Base-by-base conservation (phyloP, 2,888 invertebrate species). In the Acrobasis repandana region DNA sequence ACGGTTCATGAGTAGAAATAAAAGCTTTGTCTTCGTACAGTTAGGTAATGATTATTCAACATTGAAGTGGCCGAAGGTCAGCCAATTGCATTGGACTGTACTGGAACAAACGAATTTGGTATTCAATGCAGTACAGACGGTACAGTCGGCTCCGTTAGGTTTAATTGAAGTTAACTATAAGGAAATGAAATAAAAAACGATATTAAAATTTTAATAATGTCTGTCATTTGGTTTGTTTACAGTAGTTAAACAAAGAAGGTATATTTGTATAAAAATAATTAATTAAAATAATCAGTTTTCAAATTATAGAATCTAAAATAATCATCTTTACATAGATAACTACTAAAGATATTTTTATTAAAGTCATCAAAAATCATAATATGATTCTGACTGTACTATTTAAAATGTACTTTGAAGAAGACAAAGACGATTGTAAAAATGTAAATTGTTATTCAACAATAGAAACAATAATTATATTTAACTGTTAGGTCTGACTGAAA, bases 31-130 rank as follows among this genome's bases (percentile, higher is more conserved):
- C 76, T 74, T 70, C 71, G 59, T 62, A 61, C 28, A 63, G 66
- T 75, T 68, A 71, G 68, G 73, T 76, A 74, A 75, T 69, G 70
- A 68, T 73, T 72, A 77, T 80, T 77, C 75, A 72, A 74, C 67
- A 64, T 69, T 67, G 61, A 70, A 62, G 61, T 65, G 48, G 52
- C n/a, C 64, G 75, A 78, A 80, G 80, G 80, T 61, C 75, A 67
- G 65, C 64, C 63, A 65, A 70, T 65, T 62, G 48, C 63, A 50
- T 64, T 60, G 64, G 67, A 66, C 64, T 65, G 63, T 66, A 61
- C 64, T 51, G 63, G 64, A 59, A 62, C 54, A 58, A 48, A 47
- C 60, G 64, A 15, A 65, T 72, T 67, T 63, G 5, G 64, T 72
- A 72, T 71, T 71, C 74, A 52, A 56, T 61, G 49, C 49, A 9